These are phyloP conservation scores for Scaptomyza caliginosa DNA, from an alignment of 2,888 invertebrate species.

Conservation along the genomic window DNA sequence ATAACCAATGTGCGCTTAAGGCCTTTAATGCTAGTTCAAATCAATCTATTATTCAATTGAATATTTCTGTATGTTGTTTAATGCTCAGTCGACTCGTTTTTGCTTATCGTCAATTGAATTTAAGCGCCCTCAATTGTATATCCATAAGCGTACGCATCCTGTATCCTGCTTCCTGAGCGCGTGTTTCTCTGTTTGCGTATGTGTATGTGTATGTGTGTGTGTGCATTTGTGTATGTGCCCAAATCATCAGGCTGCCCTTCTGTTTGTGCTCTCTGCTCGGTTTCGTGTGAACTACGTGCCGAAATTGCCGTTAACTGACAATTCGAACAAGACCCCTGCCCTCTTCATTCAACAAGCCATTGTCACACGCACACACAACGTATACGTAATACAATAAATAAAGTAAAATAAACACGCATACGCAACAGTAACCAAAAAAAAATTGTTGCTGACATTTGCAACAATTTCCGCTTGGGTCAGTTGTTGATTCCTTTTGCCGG, in stretches of 20 bases:
- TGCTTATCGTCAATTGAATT: conserved; percentile 50
- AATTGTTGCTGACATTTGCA: conserved; percentile 73
- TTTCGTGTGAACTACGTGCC: conserved; percentile 53
- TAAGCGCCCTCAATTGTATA: conserved; percentile 54
- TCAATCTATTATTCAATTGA: conserved; percentile 9
- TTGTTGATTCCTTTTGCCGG: conserved; percentile 44
- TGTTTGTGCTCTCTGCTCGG: background rate
- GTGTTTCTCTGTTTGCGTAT: conserved; percentile 23
- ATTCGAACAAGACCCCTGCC: conserved; percentile 5
- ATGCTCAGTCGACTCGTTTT: background rate
- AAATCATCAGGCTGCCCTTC: conserved; percentile 46
- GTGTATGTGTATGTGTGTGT: conserved; percentile 36
- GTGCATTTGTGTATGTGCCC: conserved; percentile 24
- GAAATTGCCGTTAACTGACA: conserved; percentile 60
- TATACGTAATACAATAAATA: conserved; percentile 51
- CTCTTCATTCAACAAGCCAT: background rate
- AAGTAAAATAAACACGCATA: conserved; percentile 45
- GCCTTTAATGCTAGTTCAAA: background rate
- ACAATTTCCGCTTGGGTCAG: conserved; percentile 76
- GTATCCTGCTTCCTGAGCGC: conserved; percentile 38
- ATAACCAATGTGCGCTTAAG: background rate
- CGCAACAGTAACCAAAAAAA: conserved; percentile 18
- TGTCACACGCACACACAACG: conserved; percentile 25
- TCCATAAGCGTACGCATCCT: conserved; percentile 53
- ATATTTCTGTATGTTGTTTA: background rate